Base-by-base conservation (phyloP, 2,113 vertebrate species). In the Nipponia nippon region DNA sequence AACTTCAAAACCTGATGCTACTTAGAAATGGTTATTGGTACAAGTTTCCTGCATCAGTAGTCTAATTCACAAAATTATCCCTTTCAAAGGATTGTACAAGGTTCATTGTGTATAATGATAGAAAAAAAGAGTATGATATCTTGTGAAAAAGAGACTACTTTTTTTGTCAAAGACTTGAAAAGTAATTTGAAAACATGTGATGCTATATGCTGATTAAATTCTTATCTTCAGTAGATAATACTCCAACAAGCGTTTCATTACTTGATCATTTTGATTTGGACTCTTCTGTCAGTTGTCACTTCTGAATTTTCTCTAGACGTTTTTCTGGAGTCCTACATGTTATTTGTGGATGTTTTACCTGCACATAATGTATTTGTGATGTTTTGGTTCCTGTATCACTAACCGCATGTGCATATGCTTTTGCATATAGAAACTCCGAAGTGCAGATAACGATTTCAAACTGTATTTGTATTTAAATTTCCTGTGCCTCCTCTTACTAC, bases 11-110 rank as follows among this genome's bases (percentile, higher is more conserved):
- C 55, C n/a, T 61, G 29, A 30, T 87, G 44, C 65, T 84, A 11
- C 61, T 79, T 90, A 58, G 55, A 79, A 85, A 38, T 21, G 3
- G 38, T 66, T 94, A 63, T 72, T 82, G 65, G 53, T 84, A 9
- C 34, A 79, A 13, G 53, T 92, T 96, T 94, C 83, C 86, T 71
- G 27, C 38, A 66, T 87, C 72, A 46, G 20, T 89, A 76, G 34
- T 71, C 19, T 87, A 93, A 67, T 91, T 85, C 75, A 58, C 50
- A 42, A 93, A 94, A 96, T 94, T 79, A 87, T 79, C 58, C 49
- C 47, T 92, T 95, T 92, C 58, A 72, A 44, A 89, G 49, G 21
- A 73, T 87, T 76, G 16, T 66, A 49, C 44, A 50, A 84, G 32
- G 17, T 95, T 95, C 61, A 56, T 92, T 91, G 38, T 84, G 20